Evolutionary conservation across 2,888 invertebrate genomes (phyloP).

Genomic region (Xestia c-nigrum): DNA sequence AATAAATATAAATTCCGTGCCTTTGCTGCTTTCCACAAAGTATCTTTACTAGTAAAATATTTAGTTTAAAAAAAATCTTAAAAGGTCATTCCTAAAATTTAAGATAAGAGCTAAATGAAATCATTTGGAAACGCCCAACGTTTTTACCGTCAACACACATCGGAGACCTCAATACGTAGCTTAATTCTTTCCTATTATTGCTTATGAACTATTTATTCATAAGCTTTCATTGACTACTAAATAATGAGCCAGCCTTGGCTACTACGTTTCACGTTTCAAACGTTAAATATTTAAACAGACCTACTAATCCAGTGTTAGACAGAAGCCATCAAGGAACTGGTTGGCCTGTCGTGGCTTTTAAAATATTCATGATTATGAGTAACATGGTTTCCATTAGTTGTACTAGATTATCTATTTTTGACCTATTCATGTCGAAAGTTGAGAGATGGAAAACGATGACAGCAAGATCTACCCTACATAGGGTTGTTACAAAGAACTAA

Average conservation of each 20-base stretch:
- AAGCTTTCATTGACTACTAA: not conserved
- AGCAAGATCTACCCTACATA: not conserved
- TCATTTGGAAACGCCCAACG: not conserved
- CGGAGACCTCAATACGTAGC: not conserved
- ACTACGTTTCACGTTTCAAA: conserved; percentile 1
- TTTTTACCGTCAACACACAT: conserved; percentile 7
- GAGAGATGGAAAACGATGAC: not conserved
- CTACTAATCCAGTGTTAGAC: not conserved
- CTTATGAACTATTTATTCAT: not conserved
- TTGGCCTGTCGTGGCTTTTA: not conserved
- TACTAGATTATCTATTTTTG: conserved; percentile 10
- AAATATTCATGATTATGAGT: conserved; percentile 21
- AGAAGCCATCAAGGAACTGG: conserved; percentile 18
- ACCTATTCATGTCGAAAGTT: not conserved
- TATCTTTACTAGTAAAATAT: conserved; percentile 13
- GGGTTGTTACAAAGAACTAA: not conserved
- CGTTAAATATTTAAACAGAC: conserved; percentile 21
- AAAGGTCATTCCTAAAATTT: not conserved
- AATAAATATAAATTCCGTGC: conserved; percentile 50
- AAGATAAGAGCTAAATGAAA: not conserved
- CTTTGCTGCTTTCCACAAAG: conserved; percentile 44
- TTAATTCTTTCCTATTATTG: conserved; percentile 9
- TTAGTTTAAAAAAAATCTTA: not conserved
- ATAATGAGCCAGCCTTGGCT: not conserved
- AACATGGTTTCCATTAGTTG: conserved; percentile 15